A percentile compares a stretch with the other conserved stretches of the same genome.
phyloP scores from a whole-genome alignment of 2,797 vertebrate species.

The Psittacula echo region DNA sequence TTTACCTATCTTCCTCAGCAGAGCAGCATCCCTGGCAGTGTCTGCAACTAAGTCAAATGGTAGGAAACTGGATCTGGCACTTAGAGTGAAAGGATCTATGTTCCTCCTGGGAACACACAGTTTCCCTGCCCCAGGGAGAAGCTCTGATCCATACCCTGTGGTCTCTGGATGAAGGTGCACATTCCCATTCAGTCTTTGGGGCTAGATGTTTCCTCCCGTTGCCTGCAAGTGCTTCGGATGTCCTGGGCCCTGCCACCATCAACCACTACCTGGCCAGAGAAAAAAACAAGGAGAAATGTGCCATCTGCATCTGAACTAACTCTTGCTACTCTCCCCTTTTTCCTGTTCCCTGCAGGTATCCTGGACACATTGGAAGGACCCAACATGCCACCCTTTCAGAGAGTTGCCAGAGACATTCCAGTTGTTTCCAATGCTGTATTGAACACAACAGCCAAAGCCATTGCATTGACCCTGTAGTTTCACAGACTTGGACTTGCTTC shows the following conservation, averaged over 20 bases:
- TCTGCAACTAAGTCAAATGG: not conserved
- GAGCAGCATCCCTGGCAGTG: not conserved
- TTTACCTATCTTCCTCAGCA: not conserved
- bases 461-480: constrained; percentile 70
- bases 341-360: constrained; percentile 81
- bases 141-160: not conserved
- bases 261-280: not conserved
- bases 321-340: not conserved
- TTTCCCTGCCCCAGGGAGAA: not conserved
- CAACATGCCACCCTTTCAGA: constrained; percentile 88
- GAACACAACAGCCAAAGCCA: constrained; percentile 82
- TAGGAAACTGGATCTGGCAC: not conserved
- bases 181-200: not conserved
- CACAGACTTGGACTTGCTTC: constrained; percentile 61
- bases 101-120: not conserved
- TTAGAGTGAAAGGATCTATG: not conserved
- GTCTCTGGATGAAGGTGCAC: not conserved
- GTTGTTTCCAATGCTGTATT: constrained; percentile 69
- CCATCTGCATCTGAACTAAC: not conserved
- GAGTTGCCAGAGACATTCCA: constrained; percentile 91
- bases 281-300: not conserved
- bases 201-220: not conserved
- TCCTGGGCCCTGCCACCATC: not conserved
- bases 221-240: not conserved
- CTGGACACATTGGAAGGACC: constrained; percentile 91